These are phyloP conservation scores for Mimachlamys varia DNA, from an alignment of 2,888 invertebrate genomes.

Conservation along the genomic window DNA sequence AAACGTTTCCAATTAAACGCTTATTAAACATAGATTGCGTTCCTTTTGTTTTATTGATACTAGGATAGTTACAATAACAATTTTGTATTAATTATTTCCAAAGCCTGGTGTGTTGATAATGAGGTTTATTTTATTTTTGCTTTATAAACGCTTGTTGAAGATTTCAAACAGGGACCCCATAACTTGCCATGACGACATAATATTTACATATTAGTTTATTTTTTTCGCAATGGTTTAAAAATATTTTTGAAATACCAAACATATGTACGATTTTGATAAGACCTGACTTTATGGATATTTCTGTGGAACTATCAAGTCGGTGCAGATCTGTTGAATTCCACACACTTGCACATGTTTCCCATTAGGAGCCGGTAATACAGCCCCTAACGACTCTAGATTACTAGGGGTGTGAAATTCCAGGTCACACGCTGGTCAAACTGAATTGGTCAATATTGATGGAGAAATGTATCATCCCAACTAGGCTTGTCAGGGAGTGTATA, in stretches of 20 bases:
- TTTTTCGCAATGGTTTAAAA: too few species aligned
- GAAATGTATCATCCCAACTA: slow-evolving; percentile 3
- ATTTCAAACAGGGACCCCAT: too few species aligned
- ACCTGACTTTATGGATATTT: background rate
- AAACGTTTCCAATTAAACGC: too few species aligned
- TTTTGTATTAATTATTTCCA: too few species aligned
- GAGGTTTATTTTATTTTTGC: too few species aligned
- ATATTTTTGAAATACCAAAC: background rate
- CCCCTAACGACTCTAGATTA: slow-evolving; percentile 23
- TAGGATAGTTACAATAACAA: too few species aligned
- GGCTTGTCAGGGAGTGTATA: slow-evolving; percentile 15
- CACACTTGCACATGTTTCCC: slow-evolving; percentile 20
- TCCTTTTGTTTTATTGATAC: too few species aligned
- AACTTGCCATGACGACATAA: too few species aligned
- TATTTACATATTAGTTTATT: too few species aligned
- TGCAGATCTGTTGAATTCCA: slow-evolving; percentile 4
- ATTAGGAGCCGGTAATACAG: slow-evolving; percentile 3
- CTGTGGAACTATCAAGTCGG: background rate
- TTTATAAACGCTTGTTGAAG: too few species aligned
- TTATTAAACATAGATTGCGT: too few species aligned
- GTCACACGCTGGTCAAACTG: slow-evolving; percentile 9
- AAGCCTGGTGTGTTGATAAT: too few species aligned
- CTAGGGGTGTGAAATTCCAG: background rate
- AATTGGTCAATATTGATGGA: slow-evolving; percentile 8
- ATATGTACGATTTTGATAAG: background rate